Evolutionary conservation across 2,113 vertebrate genomes (phyloP).

Genomic region (Protomyctophum bolini): DNA sequence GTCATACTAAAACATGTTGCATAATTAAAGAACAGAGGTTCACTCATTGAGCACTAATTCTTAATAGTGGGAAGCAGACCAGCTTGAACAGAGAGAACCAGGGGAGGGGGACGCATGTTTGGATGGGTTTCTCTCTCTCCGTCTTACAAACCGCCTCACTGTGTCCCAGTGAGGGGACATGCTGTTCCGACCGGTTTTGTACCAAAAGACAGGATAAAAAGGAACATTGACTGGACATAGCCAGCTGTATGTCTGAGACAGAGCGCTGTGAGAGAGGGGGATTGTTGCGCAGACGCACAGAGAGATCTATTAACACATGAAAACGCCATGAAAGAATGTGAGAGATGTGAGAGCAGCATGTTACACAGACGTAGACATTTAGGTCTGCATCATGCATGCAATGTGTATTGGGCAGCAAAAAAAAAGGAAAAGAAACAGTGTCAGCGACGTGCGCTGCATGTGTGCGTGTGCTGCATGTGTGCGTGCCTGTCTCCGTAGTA

Average conservation of each 20-base stretch:
- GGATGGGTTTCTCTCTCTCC: slow-evolving; percentile 13
- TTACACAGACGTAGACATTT: neutral
- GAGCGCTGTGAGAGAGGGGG: neutral
- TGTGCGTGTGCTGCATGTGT: no score
- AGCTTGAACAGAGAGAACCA: neutral
- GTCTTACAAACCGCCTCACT: slow-evolving; percentile 21
- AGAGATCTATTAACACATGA: neutral
- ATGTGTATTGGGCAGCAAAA: no score
- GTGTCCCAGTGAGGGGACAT: slow-evolving; percentile 27
- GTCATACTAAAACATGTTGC: neutral
- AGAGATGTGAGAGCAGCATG: neutral
- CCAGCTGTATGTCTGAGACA: neutral
- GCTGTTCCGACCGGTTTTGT: slow-evolving; percentile 29
- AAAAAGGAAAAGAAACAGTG: no score
- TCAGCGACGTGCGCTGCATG: no score
- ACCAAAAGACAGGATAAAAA: slow-evolving; percentile 30
- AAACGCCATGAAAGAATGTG: neutral
- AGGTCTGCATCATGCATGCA: neutral
- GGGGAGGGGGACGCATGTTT: slow-evolving; percentile 17
- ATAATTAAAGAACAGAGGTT: slow-evolving; percentile 19
- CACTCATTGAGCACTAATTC: slow-evolving; percentile 5
- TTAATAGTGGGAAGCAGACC: neutral
- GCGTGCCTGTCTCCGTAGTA: neutral
- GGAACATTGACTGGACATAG: slow-evolving; percentile 1
- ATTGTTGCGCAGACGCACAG: neutral